Evolutionary conservation across 2,113 vertebrate genomes (phyloP).

Genomic region (Amphilophus citrinellus): DNA sequence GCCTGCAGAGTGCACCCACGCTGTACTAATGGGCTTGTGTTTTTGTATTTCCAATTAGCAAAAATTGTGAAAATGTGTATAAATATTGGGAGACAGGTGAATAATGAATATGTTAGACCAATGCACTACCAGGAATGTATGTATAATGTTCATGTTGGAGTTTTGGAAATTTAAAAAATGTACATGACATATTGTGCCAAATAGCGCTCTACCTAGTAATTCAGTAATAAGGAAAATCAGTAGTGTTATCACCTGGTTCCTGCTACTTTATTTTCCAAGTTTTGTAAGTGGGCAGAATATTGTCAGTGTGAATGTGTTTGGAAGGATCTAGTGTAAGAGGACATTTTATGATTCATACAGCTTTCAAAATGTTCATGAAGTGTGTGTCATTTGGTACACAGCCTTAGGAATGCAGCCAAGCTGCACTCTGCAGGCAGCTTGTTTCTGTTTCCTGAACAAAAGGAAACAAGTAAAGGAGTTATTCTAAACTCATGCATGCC

Average conservation of each 20-base stretch:
- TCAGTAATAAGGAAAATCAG: background rate
- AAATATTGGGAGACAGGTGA: background rate
- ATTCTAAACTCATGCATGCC: background rate
- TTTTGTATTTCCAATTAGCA: slow-evolving; percentile 1
- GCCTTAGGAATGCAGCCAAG: background rate
- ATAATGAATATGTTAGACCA: background rate
- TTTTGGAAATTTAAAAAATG: background rate
- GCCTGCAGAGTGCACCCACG: background rate
- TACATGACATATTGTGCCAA: too few relatives aligned
- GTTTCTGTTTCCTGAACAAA: background rate
- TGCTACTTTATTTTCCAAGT: background rate
- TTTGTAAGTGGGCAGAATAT: background rate
- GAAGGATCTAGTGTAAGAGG: background rate
- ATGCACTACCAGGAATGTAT: background rate
- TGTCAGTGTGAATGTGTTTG: background rate
- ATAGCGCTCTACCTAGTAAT: background rate
- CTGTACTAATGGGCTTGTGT: background rate
- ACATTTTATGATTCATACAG: background rate
- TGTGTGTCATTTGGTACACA: background rate
- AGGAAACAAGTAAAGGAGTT: background rate
- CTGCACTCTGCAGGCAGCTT: background rate
- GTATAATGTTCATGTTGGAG: background rate
- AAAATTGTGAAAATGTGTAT: background rate
- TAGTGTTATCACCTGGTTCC: background rate
- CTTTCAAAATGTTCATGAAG: slow-evolving; percentile 6